Evolutionary conservation across 2,797 vertebrate species (phyloP).

Genomic region (Enteromius mattozi): DNA sequence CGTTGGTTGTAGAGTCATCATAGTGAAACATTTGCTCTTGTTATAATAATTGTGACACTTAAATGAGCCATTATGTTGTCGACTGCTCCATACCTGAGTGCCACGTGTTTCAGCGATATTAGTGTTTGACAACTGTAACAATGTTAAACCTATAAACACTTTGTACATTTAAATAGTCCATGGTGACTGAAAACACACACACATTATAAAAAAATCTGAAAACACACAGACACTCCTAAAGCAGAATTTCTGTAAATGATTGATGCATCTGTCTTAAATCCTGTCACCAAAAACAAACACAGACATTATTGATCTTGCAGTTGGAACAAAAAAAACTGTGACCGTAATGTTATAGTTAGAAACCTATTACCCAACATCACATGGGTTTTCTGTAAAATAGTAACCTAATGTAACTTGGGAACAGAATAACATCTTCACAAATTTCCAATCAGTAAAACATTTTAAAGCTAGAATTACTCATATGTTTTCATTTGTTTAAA

Average conservation of each 20-base stretch:
- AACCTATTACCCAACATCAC: background rate
- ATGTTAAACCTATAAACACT: conserved; percentile 15
- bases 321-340: conserved; percentile 6
- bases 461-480: background rate
- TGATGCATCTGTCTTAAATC: conserved; percentile 4
- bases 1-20: background rate
- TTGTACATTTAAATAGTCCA: conserved; percentile 11
- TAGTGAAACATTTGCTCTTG: conserved; percentile 5
- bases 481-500: background rate
- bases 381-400: background rate
- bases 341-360: background rate
- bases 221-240: background rate
- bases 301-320: conserved; percentile 1
- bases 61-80: conserved; percentile 3
- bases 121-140: background rate
- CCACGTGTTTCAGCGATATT: background rate
- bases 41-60: conserved; percentile 11
- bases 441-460: background rate
- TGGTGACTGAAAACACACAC: background rate
- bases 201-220: background rate
- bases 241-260: conserved; percentile 27
- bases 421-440: background rate
- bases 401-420: background rate
- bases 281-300: conserved; percentile 26
- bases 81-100: background rate